phyloP scores from a whole-genome alignment of 37 sponge, comb jelly and placozoan species.

The Cliona cf. orientalis region DNA sequence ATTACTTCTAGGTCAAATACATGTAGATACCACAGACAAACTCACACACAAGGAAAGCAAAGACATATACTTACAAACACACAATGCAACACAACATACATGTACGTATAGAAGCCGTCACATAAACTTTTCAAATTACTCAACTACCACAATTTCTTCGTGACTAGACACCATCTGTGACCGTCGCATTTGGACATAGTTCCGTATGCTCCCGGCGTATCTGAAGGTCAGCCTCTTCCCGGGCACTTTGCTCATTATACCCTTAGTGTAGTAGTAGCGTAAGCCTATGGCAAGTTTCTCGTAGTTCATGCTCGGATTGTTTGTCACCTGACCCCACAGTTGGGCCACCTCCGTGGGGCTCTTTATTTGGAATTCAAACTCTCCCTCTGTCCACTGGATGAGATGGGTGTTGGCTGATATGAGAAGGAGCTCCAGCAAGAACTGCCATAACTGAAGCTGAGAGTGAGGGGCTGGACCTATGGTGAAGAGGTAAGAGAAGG shows the following conservation, averaged over 20 bases:
- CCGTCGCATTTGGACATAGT: constrained; percentile 37
- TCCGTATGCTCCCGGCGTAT: constrained; percentile 18
- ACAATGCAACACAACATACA: no score
- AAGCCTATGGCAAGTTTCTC: constrained; percentile 84
- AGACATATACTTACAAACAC: no score
- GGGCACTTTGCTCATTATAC: constrained; percentile 80
- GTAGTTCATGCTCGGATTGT: constrained; percentile 87
- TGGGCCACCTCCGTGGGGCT: constrained; percentile 85
- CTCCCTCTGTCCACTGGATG: constrained; percentile 83
- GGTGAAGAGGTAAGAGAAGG: no score
- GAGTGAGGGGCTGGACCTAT: no score
- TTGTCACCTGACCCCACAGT: constrained; percentile 87
- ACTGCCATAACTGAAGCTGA: constrained; percentile 88
- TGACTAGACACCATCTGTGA: constrained; percentile 3
- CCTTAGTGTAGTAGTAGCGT: constrained; percentile 87
- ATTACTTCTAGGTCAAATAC: neutral
- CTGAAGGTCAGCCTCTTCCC: constrained; percentile 71
- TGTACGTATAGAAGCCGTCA: no score
- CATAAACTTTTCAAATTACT: neutral
- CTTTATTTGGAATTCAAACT: constrained; percentile 90
- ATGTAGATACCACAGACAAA: neutral
- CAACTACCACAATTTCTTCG: constrained; percentile 36
- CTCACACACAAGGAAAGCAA: neutral
- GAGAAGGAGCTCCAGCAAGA: constrained; percentile 88
- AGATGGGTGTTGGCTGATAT: constrained; percentile 52